These are phyloP conservation scores for Drosophila mayaguana DNA, from an alignment of 2,888 invertebrate genomes.

Conservation along the genomic window DNA sequence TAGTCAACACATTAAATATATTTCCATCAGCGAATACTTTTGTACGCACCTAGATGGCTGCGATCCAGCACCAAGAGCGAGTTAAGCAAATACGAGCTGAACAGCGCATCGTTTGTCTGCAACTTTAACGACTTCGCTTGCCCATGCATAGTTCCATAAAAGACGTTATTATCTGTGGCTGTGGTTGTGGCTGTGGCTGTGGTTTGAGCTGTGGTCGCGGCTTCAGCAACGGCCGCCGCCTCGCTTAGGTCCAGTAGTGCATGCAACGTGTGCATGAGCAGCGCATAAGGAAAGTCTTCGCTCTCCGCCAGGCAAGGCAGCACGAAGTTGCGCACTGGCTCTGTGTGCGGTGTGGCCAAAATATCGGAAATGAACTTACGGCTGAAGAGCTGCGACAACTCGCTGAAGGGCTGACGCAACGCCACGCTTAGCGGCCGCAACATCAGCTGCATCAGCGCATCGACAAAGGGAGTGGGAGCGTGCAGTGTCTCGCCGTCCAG, in stretches of 20 bases:
- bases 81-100: conserved; percentile 83
- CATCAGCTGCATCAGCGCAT: conserved; percentile 91
- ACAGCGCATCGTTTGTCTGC: conserved; percentile 51
- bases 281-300: conserved; percentile 86
- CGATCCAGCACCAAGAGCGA: conserved; percentile 83
- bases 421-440: conserved; percentile 90
- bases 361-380: conserved; percentile 88
- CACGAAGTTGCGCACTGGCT: conserved; percentile 89
- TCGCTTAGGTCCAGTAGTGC: conserved; percentile 43
- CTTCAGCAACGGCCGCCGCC: conserved; percentile 28
- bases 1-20: background rate
- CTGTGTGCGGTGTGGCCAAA: conserved; percentile 88
- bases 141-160: conserved; percentile 32
- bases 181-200: conserved; percentile 38
- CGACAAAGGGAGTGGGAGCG: conserved; percentile 90
- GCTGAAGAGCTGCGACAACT: conserved; percentile 71
- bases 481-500: conserved; percentile 88
- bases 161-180: conserved; percentile 58
- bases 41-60: conserved; percentile 74
- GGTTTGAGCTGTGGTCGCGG: conserved; percentile 39
- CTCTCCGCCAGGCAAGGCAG: conserved; percentile 88
- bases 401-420: conserved; percentile 36
- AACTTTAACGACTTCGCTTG: conserved; percentile 9
- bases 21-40: background rate
- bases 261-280: conserved; percentile 86